phyloP scores from a whole-genome alignment of 1,140 invertebrate species.

The Drosophila obscura region DNA sequence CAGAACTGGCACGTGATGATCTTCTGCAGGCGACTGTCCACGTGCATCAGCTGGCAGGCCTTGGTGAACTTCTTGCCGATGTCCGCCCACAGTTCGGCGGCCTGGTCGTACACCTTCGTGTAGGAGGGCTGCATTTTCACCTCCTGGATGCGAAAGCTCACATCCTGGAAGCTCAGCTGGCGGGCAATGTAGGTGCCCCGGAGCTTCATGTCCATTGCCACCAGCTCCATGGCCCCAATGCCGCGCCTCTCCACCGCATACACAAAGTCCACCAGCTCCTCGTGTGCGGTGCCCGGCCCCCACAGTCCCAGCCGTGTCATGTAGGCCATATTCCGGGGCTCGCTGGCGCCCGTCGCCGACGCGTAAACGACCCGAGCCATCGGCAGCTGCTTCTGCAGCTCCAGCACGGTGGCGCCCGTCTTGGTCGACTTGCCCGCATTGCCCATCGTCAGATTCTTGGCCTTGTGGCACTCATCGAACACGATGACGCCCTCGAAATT shows the following conservation, averaged over 20 bases:
- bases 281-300: conserved; percentile 97
- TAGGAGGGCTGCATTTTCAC: conserved; percentile 94
- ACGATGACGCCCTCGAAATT: conserved; percentile 98
- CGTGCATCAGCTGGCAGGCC: conserved; percentile 96
- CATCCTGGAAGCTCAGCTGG: conserved; percentile 98
- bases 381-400: conserved; percentile 97
- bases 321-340: conserved; percentile 99
- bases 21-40: conserved; percentile 95
- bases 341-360: conserved; percentile 98
- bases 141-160: conserved; percentile 98
- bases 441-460: conserved; percentile 98
- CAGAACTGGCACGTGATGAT: conserved; percentile 99
- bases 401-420: conserved; percentile 95
- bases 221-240: conserved; percentile 99
- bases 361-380: conserved; percentile 98
- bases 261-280: conserved; percentile 97
- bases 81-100: conserved; percentile 97
- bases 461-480: conserved; percentile 99
- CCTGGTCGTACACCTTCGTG: conserved; percentile 94
- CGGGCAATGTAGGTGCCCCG: conserved; percentile 99
- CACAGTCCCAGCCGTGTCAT: conserved; percentile 99
- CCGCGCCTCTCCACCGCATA: conserved; percentile 98
- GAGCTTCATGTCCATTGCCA: conserved; percentile 99
- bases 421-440: conserved; percentile 96
- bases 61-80: conserved; percentile 96